Conservation (phyloP, 2,797 vertebrate genomes). For the Thamnophis elegans region DNA sequence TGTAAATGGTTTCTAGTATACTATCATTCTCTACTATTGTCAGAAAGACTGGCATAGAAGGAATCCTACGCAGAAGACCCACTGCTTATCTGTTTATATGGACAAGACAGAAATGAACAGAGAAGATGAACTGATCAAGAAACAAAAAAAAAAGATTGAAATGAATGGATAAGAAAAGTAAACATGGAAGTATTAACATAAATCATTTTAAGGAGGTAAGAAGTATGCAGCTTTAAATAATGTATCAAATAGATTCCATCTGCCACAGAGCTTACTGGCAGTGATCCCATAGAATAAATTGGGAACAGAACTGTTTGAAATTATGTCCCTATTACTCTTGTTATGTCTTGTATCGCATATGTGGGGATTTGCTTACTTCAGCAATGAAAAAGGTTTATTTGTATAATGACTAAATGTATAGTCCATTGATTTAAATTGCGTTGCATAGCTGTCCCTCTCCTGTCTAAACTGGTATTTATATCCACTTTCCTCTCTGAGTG, state of each 20-base stretch:
- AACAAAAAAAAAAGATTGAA: slow-evolving; percentile 7
- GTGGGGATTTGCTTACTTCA: slow-evolving; percentile 46
- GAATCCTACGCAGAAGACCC: slow-evolving; percentile 1
- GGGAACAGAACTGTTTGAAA: slow-evolving; percentile 18
- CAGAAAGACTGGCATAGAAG: background rate
- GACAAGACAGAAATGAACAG: slow-evolving; percentile 10
- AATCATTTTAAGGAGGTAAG: slow-evolving; percentile 26
- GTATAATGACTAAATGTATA: slow-evolving; percentile 42
- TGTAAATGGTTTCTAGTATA: slow-evolving; percentile 6
- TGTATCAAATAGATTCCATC: background rate
- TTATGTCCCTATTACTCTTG: slow-evolving; percentile 51
- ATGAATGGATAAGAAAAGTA: slow-evolving; percentile 34
- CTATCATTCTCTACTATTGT: background rate
- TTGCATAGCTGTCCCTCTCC: slow-evolving; percentile 46
- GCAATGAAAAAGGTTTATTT: slow-evolving; percentile 55
- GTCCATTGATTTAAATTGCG: slow-evolving; percentile 55
- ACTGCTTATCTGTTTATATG: background rate
- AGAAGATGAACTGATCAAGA: background rate
- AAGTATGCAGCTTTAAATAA: slow-evolving; percentile 42
- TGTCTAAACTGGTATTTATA: slow-evolving; percentile 54
- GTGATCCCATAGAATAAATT: background rate
- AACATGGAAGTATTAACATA: slow-evolving; percentile 4
- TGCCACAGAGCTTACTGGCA: slow-evolving; percentile 27
- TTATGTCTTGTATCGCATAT: slow-evolving; percentile 40
- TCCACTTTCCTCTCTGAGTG: slow-evolving; percentile 37